Conservation (phyloP, 2,888 invertebrate genomes). For the Stenchaetothrips biformis region DNA sequence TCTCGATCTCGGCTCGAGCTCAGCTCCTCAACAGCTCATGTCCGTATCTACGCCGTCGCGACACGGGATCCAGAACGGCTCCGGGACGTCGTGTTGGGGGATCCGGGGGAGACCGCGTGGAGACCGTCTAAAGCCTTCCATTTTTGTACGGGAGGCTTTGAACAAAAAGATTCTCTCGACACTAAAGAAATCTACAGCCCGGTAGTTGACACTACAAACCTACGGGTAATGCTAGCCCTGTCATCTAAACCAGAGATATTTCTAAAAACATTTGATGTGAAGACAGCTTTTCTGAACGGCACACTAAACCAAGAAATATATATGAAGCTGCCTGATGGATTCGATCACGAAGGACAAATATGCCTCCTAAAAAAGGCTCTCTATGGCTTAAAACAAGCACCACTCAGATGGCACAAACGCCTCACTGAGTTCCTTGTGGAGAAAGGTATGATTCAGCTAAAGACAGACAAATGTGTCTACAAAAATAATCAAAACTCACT, state of each 20-base stretch:
- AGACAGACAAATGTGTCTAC: slow-evolving; percentile 33
- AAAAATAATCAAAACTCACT: slow-evolving; percentile 29
- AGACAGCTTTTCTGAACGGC: slow-evolving; percentile 35
- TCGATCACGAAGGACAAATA: slow-evolving; percentile 27
- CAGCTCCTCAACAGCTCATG: too few species aligned
- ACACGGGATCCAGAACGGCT: too few species aligned
- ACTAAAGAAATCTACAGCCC: slow-evolving; percentile 33
- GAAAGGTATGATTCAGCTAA: slow-evolving; percentile 30
- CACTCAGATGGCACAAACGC: slow-evolving; percentile 34
- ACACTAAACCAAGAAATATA: slow-evolving; percentile 31
- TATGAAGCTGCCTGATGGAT: slow-evolving; percentile 34
- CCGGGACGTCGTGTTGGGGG: too few species aligned
- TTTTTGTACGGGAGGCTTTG: too few species aligned
- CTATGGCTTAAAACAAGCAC: slow-evolving; percentile 35
- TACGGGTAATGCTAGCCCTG: slow-evolving; percentile 31
- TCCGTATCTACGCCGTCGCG: too few species aligned
- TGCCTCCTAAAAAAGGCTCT: slow-evolving; percentile 33
- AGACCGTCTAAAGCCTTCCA: too few species aligned
- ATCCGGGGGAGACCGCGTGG: too few species aligned
- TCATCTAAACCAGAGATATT: slow-evolving; percentile 13
- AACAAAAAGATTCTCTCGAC: slow-evolving; percentile 33
- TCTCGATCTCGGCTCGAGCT: too few species aligned
- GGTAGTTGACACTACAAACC: slow-evolving; percentile 30
- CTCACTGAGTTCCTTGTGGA: slow-evolving; percentile 30
- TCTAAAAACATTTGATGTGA: slow-evolving; percentile 33